Percentiles rank a stretch among this genome's conserved stretches.
These are phyloP conservation scores for Parascotia fuliginaria DNA, from an alignment of 2,888 invertebrate species.

Conservation along the genomic window DNA sequence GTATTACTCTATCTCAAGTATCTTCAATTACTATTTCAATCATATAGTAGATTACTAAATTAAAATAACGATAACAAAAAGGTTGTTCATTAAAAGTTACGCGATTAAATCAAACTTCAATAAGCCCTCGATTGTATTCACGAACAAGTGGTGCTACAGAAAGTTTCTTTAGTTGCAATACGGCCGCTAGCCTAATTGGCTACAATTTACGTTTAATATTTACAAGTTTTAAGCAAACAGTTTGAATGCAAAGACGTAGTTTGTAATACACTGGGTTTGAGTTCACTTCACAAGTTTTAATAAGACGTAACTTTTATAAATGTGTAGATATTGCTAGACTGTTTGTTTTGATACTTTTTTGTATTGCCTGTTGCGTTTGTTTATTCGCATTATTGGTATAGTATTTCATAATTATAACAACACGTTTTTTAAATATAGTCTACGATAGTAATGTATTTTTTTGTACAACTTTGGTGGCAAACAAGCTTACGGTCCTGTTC, in stretches of 20 bases:
- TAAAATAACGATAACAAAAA: slow-evolving; percentile 19
- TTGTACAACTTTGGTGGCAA: no score
- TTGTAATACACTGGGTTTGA: slow-evolving; percentile 50
- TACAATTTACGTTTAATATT: slow-evolving; percentile 72
- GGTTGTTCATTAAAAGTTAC: slow-evolving; percentile 30
- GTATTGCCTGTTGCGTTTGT: no score
- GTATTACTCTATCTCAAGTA: no score
- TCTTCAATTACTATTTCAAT: slow-evolving; percentile 5
- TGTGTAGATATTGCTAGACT: slow-evolving; percentile 1
- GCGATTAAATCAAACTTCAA: slow-evolving; percentile 66
- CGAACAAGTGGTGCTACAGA: slow-evolving; percentile 57
- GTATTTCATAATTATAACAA: no score
- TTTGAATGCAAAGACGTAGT: slow-evolving; percentile 52
- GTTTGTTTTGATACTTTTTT: no score
- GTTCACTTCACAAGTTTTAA: slow-evolving; percentile 51
- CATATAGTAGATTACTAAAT: no score
- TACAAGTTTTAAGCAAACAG: slow-evolving; percentile 73
- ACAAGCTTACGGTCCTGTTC: no score
- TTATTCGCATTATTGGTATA: no score
- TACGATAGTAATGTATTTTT: no score
- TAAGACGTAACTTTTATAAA: slow-evolving; percentile 47
- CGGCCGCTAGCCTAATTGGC: slow-evolving; percentile 74
- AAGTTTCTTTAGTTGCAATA: slow-evolving; percentile 66
- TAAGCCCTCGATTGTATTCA: slow-evolving; percentile 66
- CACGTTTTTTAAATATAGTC: no score